These are phyloP conservation scores for Cryptoleucopteryx plumbea DNA, from an alignment of 2,113 vertebrate species.

Conservation along the genomic window DNA sequence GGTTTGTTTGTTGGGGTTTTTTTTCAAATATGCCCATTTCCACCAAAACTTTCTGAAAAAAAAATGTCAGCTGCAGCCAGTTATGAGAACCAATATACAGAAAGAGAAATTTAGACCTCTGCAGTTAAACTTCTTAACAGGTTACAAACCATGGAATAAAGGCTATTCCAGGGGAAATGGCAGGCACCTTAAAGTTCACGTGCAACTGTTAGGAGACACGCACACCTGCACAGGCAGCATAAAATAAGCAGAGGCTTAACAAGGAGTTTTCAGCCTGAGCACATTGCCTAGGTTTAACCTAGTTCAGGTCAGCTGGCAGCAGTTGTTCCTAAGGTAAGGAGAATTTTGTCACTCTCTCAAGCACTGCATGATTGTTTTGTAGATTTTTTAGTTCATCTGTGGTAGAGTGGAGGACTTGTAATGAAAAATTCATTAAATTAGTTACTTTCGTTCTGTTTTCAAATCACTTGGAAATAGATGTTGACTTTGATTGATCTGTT, in stretches of 20 bases:
- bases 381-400: not conserved
- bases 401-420: not conserved
- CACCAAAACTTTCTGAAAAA: not conserved
- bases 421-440: conserved; percentile 52
- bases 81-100: not conserved
- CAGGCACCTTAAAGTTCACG: not conserved
- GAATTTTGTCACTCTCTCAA: not conserved
- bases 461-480: conserved; percentile 49
- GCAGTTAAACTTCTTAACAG: not conserved
- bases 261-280: fast-evolving
- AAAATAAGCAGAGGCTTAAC: not conserved
- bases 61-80: not conserved
- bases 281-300: fast-evolving
- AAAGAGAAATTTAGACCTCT: not conserved
- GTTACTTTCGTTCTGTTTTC: conserved; percentile 33
- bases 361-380: not conserved
- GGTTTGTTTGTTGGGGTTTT: no score
- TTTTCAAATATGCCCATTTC: not conserved
- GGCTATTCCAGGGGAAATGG: not conserved
- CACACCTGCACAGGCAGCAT: not conserved
- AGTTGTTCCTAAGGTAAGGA: not conserved
- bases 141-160: not conserved
- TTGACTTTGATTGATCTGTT: conserved; percentile 54
- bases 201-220: not conserved
- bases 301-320: not conserved